phyloP scores from a whole-genome alignment of 2,797 vertebrate species.

The Coregonus ussuriensis region DNA sequence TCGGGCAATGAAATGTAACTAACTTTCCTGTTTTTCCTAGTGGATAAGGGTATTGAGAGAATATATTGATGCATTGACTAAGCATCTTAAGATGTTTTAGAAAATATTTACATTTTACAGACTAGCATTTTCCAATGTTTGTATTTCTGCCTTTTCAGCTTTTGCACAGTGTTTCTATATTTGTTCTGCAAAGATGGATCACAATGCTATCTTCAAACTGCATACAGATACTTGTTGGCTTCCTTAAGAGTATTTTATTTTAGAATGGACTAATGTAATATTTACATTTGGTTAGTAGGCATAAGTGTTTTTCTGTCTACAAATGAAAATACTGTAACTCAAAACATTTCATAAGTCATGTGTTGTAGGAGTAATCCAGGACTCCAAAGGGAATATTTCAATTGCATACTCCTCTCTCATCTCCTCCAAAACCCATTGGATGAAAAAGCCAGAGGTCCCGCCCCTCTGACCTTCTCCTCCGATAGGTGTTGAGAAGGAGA shows the following conservation, averaged over 20 bases:
- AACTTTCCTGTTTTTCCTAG: not conserved
- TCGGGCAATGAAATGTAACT: not conserved
- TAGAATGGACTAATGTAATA: not conserved
- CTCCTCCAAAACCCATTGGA: too few species aligned
- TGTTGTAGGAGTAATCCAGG: too few species aligned
- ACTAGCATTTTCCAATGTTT: not conserved
- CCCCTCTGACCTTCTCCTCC: too few species aligned
- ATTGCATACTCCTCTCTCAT: too few species aligned
- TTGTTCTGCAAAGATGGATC: not conserved
- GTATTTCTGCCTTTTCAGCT: not conserved
- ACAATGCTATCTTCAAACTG: not conserved
- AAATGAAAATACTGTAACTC: not conserved
- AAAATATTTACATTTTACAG: not conserved
- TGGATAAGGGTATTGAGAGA: not conserved
- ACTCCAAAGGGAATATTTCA: too few species aligned
- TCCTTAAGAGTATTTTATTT: not conserved
- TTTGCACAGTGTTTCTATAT: not conserved
- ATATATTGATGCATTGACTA: not conserved
- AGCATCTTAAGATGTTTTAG: not conserved
- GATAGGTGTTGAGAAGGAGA: too few species aligned
- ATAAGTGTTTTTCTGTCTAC: not conserved
- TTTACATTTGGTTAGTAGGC: not conserved
- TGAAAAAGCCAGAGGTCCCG: too few species aligned
- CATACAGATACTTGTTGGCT: not conserved
- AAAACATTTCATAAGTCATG: not conserved